Base-by-base conservation (phyloP, 1,140 invertebrate species). In the Eupeodes corollae region DNA sequence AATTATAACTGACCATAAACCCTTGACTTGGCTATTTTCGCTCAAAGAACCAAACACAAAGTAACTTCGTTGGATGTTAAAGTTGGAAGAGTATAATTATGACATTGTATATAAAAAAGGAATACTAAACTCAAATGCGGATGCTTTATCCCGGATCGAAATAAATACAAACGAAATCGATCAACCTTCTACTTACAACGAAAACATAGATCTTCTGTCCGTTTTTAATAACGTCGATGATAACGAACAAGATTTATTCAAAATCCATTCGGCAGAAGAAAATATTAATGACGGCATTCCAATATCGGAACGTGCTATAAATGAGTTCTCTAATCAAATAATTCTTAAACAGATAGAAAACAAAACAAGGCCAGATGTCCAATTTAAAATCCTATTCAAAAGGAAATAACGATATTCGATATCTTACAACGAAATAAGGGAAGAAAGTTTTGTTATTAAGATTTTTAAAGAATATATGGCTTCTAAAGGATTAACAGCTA, bases 21-120 rank as follows among this genome's bases (percentile, higher is more conserved):
- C 50, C 11, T 16, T 54, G n/a, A n/a, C n/a, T n/a, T n/a, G n/a
- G n/a, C n/a, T n/a, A n/a, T n/a, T n/a, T n/a, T n/a, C n/a, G n/a
- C 50, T 70, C 0, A 73, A 71, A 52, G 57, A 65, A 21, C 48
- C 53, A 2, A 57, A 54, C 37, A 51, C 48, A 41, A 55, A 54
- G 52, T 40, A 63, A 6, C 50, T 54, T 2, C 15, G 58, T 47
- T 58, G 54, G 52, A 41, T 47, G 34, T 43, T 64, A 38, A 42
- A 42, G 33, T 32, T 62, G 31, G 40, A 52, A 40, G 59, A 66
- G 46, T 59, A 53, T 48, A 48, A 64, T 18, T 60, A 50, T 30
- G 42, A 71, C 47, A 65, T 75, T 11, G 40, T 55, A n/a, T 66
- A 75, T 50, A 63, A 67, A 57, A 15, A 54, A 33, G 69, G 69